Evolutionary conservation across 2,888 invertebrate genomes (phyloP).

Genomic region (Lasioglossum malachurum): DNA sequence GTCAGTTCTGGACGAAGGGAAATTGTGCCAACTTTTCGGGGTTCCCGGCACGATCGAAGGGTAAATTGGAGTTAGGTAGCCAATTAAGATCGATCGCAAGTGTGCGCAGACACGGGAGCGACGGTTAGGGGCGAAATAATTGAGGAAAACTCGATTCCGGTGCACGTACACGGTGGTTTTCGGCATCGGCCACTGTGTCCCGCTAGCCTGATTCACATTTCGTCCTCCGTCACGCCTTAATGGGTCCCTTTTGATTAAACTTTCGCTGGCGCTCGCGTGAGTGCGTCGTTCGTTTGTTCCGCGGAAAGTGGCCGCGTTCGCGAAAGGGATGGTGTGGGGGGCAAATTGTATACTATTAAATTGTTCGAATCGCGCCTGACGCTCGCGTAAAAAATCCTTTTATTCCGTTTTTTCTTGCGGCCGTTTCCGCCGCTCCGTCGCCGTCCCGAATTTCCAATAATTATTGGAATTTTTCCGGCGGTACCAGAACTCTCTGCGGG

Average conservation of each 20-base stretch:
- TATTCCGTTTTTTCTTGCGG: neutral
- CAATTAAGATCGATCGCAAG: slow-evolving; percentile 75
- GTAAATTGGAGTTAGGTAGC: slow-evolving; percentile 57
- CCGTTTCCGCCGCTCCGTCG: neutral
- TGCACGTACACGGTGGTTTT: slow-evolving; percentile 9
- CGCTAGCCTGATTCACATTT: slow-evolving; percentile 23
- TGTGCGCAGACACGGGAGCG: slow-evolving; percentile 32
- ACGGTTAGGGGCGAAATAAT: slow-evolving; percentile 39
- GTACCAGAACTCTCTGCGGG: neutral
- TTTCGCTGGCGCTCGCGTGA: neutral
- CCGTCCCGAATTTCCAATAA: slow-evolving; percentile 13
- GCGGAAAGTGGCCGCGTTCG: neutral
- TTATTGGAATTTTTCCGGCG: slow-evolving; percentile 34
- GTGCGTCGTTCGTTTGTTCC: neutral
- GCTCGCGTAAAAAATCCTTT: slow-evolving; percentile 5
- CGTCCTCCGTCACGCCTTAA: neutral
- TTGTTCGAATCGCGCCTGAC: slow-evolving; percentile 3
- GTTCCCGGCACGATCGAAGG: slow-evolving; percentile 49
- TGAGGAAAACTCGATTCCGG: slow-evolving; percentile 54
- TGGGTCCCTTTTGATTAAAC: slow-evolving; percentile 18
- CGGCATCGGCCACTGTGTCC: slow-evolving; percentile 3
- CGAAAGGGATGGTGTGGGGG: neutral
- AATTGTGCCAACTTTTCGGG: neutral
- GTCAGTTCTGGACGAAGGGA: neutral
- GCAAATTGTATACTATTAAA: neutral